A percentile compares a stretch with the other conserved stretches of the same genome.
Conservation (phyloP, 92 coral and sea anemone species). For the Paramuricea clavata region DNA sequence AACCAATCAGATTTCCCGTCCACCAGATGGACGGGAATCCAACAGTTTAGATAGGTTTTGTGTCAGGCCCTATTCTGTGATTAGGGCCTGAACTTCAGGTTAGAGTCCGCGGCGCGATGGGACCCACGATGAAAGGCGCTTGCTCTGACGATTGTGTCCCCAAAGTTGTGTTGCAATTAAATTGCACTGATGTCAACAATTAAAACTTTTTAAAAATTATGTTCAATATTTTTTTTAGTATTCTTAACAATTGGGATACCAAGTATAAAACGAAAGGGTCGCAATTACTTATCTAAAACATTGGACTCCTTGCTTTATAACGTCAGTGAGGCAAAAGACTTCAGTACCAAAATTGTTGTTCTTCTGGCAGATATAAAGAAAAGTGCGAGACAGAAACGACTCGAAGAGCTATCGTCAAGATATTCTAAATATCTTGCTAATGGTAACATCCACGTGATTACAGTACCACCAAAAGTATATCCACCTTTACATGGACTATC, state of each 20-base stretch:
- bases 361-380: constrained; percentile 83
- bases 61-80: too few species aligned
- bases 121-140: too few species aligned
- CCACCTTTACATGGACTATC: constrained; percentile 77
- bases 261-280: constrained; percentile 69
- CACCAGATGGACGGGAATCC: too few species aligned
- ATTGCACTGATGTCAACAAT: too few species aligned
- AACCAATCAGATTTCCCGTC: too few species aligned
- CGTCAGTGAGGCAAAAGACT: constrained; percentile 32
- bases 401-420: constrained; percentile 37
- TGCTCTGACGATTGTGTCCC: too few species aligned
- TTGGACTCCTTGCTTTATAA: constrained; percentile 70
- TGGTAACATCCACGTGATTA: constrained; percentile 82
- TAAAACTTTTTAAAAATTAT: too few species aligned
- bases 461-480: constrained; percentile 77
- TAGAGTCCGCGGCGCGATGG: too few species aligned
- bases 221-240: constrained; percentile 49
- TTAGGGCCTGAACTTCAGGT: too few species aligned
- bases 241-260: constrained; percentile 91
- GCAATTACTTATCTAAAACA: constrained; percentile 75
- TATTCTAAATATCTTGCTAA: constrained; percentile 67
- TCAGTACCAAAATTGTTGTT: constrained; percentile 72
- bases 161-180: neutral
- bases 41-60: too few species aligned
- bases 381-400: constrained; percentile 60